Evolutionary conservation across 2,888 invertebrate genomes (phyloP), one percentile per base, ranked within the genome.

Genomic region (Trilocha varians): DNA sequence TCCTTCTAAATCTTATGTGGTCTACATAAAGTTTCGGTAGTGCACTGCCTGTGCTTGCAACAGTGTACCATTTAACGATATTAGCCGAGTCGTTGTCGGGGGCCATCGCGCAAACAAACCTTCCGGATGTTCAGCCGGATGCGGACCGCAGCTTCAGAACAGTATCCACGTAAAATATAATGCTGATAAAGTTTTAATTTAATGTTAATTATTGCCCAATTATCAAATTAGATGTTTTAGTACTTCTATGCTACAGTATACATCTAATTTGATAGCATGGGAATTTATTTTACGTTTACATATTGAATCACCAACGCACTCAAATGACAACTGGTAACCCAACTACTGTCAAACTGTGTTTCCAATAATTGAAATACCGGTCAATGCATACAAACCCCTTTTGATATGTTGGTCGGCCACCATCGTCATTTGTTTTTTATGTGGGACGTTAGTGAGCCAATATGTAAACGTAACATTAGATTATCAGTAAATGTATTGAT

Each of bases 51-150:
- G 57, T 55, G 53, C 53, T 57, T 51, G 66, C 70, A 63, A 70
- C 75, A 70, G 51, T 70, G 72, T 75, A 57, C 57, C 64, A 64
- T 75, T 70, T 70, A 70, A 75, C 67, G 67, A 70, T 65, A 75
- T 72, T 71, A 71, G 59, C 63, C 54, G 53, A 59, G 54, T 54
- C 53, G 67, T 59, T 62, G 65, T 65, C 71, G 61, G 62, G 62
- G 61, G 53, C 52, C 58, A 61, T 52, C 53, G 57, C 54, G 53
- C 56, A 53, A 57, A 54, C 64, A 62, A 70, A 72, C 66, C n/a
- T 61, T 58, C 49, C 61, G 59, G 60, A 64, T n/a, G n/a, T n/a
- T n/a, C n/a, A 70, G 66, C 67, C 66, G 55, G 57, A 75, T 66
- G 65, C 61, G 59, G 53, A 71, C 73, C 71, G 55, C 71, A 55